Percentiles rank a stretch among this genome's conserved stretches.
Evolutionary conservation across 2,113 vertebrate species (phyloP).

Genomic region (human): DNA sequence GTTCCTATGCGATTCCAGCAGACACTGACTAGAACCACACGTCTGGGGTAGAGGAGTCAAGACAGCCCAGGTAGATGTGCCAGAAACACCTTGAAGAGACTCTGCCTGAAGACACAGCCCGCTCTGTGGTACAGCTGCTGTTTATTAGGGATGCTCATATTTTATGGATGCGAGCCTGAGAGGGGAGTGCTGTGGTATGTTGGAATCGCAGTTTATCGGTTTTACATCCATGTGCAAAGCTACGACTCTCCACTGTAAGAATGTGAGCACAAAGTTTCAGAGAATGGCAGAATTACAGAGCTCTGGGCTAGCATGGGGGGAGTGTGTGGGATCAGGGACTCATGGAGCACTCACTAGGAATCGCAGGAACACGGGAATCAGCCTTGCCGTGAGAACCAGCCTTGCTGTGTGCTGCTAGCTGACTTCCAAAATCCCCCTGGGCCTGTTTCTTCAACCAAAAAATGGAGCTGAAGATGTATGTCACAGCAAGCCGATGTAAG

Average conservation of each 20-base stretch:
- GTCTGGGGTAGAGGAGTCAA: constrained; percentile 79
- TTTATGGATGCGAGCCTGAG: constrained; percentile 53
- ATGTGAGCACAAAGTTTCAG: not conserved
- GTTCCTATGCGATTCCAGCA: constrained; percentile 71
- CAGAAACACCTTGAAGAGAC: constrained; percentile 81
- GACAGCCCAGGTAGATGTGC: constrained; percentile 69
- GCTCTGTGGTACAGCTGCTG: constrained; percentile 74
- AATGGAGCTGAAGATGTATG: no score
- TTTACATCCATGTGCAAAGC: not conserved
- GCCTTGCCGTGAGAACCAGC: not conserved
- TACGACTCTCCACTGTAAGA: not conserved
- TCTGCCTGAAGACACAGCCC: constrained; percentile 70
- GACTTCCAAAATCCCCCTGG: not conserved
- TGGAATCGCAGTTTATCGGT: constrained; percentile 12
- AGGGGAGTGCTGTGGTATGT: constrained; percentile 28
- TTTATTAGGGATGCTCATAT: constrained; percentile 75
- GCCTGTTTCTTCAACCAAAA: not conserved
- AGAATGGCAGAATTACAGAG: not conserved
- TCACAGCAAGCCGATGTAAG: fast-evolving
- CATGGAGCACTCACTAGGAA: no score
- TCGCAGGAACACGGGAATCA: fast-evolving
- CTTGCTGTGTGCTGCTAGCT: fast-evolving
- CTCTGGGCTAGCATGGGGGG: fast-evolving
- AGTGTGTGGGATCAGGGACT: fast-evolving
- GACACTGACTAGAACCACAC: constrained; percentile 73